Evolutionary conservation across 2,113 vertebrate species (phyloP), one percentile per base, ranked within the genome.

Genomic region (Capreolus pygargus): DNA sequence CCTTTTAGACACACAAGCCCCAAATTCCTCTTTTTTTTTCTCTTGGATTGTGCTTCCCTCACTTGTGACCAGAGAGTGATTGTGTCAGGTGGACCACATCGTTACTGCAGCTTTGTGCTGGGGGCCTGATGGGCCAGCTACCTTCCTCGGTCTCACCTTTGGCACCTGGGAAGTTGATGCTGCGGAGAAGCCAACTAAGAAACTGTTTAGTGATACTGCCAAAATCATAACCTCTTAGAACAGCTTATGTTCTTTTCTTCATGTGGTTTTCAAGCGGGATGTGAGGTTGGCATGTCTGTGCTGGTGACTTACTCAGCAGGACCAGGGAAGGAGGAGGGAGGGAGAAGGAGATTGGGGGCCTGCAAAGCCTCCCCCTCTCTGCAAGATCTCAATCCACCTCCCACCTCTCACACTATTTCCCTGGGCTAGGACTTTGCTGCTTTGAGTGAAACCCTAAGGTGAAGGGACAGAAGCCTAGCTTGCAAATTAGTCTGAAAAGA

Each of bases 371-470:
- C 45, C 21, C 14, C 74, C 27, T 45, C 13, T 6, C 74, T 33
- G 55, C 19, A 14, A 23, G 6, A 23, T 16, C 39, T 58, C 76
- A 81, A 5, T 1, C 5, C 11, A 3, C 25, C 43, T 89, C 60
- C 47, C 45, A 81, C 3, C 6, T 10, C 7, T 52, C n/a, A 7
- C 1, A 3, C 28, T 30, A 2, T 13, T 55, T 19, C 45, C 27
- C 27, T n/a, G 39, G 57, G 84, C 58, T 11, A 25, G 52, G 30
- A 39, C 67, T 27, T 60, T 12, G 39, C 79, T 47, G 13, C 1
- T 16, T 3, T 13, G 45, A 30, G 52, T 30, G 7, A 25, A 33
- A n/a, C 17, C n/a, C 47, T 0, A 1, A 13, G 16, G 10, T 33
- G 86, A 47, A 87, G 27, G 6, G 50, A 25, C 39, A 23, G 27